A percentile compares a stretch with the other conserved stretches of the same genome.
These are phyloP conservation scores for Acleris laterana DNA, from an alignment of 2,888 invertebrate species.

Conservation along the genomic window DNA sequence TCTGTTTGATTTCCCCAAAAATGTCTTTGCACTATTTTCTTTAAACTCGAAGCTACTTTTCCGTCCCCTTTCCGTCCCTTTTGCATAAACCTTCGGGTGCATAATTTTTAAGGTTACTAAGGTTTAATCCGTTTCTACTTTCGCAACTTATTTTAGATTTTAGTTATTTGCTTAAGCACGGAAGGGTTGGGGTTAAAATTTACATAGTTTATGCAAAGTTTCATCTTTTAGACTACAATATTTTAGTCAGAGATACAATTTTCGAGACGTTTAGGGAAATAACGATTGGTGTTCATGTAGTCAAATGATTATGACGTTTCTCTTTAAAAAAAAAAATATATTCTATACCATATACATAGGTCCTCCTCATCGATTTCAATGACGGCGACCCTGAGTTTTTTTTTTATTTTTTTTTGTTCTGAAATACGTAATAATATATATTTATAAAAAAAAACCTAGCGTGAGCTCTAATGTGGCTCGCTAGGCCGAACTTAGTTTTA, in stretches of 20 bases:
- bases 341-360: no score
- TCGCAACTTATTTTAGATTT: constrained; percentile 39
- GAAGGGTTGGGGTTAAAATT: constrained; percentile 21
- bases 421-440: no score
- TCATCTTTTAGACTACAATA: constrained; percentile 22
- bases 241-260: neutral
- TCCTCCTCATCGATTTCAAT: no score
- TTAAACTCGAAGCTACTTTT: constrained; percentile 18
- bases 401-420: no score
- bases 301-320: no score
- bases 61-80: constrained; percentile 15
- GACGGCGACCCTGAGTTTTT: no score
- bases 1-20: constrained; percentile 5
- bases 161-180: constrained; percentile 31
- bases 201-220: constrained; percentile 29
- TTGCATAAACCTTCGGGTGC: constrained; percentile 38
- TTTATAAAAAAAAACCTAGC: no score
- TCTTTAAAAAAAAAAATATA: no score
- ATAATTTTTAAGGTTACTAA: constrained; percentile 37
- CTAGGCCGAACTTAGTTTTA: no score
- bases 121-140: constrained; percentile 39
- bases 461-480: no score
- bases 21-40: constrained; percentile 32
- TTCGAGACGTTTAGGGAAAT: neutral
- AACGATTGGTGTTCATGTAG: no score